Base-by-base conservation (phyloP, 2,797 vertebrate species). In the Lepilemur ruficaudatus region DNA sequence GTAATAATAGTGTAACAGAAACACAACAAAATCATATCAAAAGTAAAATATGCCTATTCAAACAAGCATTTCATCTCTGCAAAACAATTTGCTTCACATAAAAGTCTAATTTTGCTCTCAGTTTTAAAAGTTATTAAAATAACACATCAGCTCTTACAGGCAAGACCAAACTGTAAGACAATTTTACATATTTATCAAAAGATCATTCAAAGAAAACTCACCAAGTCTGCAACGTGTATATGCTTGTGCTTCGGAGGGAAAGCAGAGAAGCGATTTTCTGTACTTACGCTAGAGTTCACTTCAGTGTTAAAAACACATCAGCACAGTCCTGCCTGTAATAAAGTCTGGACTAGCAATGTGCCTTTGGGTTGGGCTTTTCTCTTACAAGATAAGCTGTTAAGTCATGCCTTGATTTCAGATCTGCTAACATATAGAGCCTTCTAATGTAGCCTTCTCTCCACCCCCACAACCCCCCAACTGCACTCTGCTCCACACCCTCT, bases 391-490 rank as follows among this genome's bases (percentile, higher is more conserved):
- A 98, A 98, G 94, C 97, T 98, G 94, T 97, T 98, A 98, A 98
- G 96, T 98, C 97, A 98, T 97, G 97, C 94, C 98, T 97, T 96
- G 97, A 97, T 98, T 98, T 98, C 94, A 97, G 97, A 97, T 97
- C 97, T 96, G 93, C 97, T 96, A 98, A 97, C 97, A 98, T 97
- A 98, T 95, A 95, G 98, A 98, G 97, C 85, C 96, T 96, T 97
- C 98, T 72, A 97, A 94, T n/a, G 76, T 32, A 96, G 96, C 91
- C 97, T 95, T 83, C 95, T 63, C 93, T 85, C 89, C 5, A 0
- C 55, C 81, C 87, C 78, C 28, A 10, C 50, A 38, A 20, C 3
- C 50, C 84, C 52, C 95, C 59, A 89, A 78, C 95, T 48, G 92
- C 70, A 79, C 97, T 91, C 91, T 17, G 96, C 96, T 95, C 94